Percentiles rank a stretch among this genome's conserved stretches.
Conservation (phyloP, 2,797 vertebrate species). For the Onychomys torridus region DNA sequence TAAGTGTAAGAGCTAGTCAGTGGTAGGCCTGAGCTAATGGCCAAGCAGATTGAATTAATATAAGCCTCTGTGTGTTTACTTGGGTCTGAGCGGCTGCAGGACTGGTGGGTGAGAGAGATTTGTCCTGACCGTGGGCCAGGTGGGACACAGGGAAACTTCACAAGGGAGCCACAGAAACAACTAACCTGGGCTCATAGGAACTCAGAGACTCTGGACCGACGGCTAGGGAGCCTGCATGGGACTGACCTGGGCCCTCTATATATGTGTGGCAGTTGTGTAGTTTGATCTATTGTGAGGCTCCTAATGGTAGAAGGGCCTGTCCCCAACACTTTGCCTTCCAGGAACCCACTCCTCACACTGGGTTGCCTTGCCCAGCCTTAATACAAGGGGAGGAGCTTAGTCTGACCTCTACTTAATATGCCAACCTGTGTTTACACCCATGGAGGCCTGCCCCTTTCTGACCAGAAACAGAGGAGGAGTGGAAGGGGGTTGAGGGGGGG, state of each 20-base stretch:
- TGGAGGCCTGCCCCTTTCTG: not conserved
- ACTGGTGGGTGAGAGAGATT: too few relatives aligned
- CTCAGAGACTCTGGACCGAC: not conserved
- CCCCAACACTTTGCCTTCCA: not conserved
- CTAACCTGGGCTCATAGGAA: not conserved
- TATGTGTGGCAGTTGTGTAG: not conserved
- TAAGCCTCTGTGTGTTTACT: too few relatives aligned
- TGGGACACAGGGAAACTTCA: too few relatives aligned
- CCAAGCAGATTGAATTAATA: too few relatives aligned
- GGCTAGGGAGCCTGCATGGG: not conserved
- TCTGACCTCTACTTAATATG: not conserved
- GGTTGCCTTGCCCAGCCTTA: not conserved
- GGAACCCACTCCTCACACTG: not conserved
- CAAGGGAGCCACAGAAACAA: not conserved
- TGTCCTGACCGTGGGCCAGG: too few relatives aligned
- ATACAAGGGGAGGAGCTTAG: not conserved
- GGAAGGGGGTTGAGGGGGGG: not conserved
- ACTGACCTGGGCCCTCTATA: not conserved
- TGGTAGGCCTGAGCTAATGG: too few relatives aligned
- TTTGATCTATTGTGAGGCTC: not conserved
- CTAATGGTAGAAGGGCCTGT: not conserved
- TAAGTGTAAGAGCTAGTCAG: too few relatives aligned
- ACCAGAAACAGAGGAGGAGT: not conserved
- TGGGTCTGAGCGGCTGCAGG: too few relatives aligned
- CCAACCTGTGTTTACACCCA: not conserved